Evolutionary conservation across 30 jellyfish, hydroid and myxozoan species (phyloP), one percentile per base, ranked within the genome.

Genomic region (Nemopilema nomurai): DNA sequence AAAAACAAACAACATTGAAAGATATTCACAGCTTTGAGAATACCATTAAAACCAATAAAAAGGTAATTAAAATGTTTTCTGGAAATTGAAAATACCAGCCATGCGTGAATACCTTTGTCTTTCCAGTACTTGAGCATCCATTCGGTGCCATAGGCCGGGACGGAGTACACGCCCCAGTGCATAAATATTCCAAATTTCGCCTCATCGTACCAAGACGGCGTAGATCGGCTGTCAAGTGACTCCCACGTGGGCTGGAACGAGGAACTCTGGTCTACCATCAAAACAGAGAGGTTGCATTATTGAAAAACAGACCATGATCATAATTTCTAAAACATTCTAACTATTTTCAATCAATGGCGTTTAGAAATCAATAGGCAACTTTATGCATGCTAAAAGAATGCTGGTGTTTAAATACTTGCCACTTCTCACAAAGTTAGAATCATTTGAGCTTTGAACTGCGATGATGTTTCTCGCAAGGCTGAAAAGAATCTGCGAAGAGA

Each of bases 101-200:
- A 41, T 3, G 57, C 13, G 57, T 41, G 13, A 6, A 41, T 41
- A 41, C 57, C 57, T 41, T 41, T 6, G 6, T 41, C 89, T 79
- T 79, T 65, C 89, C 89, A 79, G 23, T 79, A 79, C 79, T 79
- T 63, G 81, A 80, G 65, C 65, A 79, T 79, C 89, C 89, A 79
- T n/a, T 91, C 88, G 8, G 85, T 65, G 82, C 95, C 95, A 74
- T 73, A 95, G 0, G 99, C 92, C 28, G 99, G 97, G 4, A 95
- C 99, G 25, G 99, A 90, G 69, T 90, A 95, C 27, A 95, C 97
- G n/a, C 99, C 99, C 99, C 99, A 95, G 67, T 95, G 99, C 53
- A 95, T 77, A 80, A 95, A 95, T 25, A 95, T 86, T 28, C 99
- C 99, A 87, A 95, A 77, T 51, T 95, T 95, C 6, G 99, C 97